A percentile compares a stretch with the other conserved stretches of the same genome.
These are phyloP conservation scores for Acrocephalus kingi DNA, from an alignment of 2,113 vertebrate species.

Conservation along the genomic window DNA sequence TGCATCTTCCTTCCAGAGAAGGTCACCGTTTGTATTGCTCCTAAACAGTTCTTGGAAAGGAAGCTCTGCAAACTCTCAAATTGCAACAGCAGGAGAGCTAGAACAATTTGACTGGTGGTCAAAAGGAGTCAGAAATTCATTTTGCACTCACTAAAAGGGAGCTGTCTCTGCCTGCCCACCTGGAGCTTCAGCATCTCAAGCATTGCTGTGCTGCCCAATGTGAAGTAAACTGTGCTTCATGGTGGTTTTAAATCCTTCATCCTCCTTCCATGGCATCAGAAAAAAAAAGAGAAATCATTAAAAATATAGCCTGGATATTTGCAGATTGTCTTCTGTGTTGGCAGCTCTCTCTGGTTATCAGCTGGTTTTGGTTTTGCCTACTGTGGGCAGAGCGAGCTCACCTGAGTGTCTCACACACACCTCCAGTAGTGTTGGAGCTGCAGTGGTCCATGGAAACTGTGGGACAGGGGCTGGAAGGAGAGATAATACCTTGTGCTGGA, in stretches of 20 bases:
- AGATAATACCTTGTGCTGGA: neutral
- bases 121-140: neutral
- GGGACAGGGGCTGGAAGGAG: neutral
- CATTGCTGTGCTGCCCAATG: neutral
- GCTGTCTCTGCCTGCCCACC: neutral
- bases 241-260: neutral
- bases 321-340: neutral
- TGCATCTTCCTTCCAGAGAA: neutral
- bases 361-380: neutral
- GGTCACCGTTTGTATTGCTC: neutral
- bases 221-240: neutral
- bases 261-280: neutral
- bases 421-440: neutral
- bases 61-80: neutral
- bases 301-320: neutral
- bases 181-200: neutral
- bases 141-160: neutral
- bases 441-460: neutral
- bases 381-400: neutral
- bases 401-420: accelerated
- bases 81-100: neutral
- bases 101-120: neutral
- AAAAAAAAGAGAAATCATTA: neutral
- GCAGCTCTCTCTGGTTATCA: neutral
- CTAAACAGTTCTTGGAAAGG: neutral